Base-by-base conservation (phyloP, 1,140 invertebrate species). In the Calliopsis andreniformis region DNA sequence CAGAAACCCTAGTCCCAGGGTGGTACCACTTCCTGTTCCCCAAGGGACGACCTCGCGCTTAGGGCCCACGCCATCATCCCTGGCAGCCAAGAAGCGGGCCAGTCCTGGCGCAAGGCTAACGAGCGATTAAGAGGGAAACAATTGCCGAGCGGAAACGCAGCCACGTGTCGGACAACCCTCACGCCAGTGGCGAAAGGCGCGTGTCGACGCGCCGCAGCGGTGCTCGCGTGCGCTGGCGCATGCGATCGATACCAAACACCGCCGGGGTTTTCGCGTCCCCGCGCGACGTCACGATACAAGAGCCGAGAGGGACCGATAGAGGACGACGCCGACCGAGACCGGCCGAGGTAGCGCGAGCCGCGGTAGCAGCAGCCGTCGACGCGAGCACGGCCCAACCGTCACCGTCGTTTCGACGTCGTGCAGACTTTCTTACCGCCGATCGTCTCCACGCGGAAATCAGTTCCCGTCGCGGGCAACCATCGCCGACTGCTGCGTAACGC, bases 211-310 rank as follows among this genome's bases (percentile, higher is more conserved):
- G 49, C 56, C 55, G 64, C 59, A 64, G 42, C 75, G 67, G 39
- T 77, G 81, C 61, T 88, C 88, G 89, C 88, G 89, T 91, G 89
- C 89, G 89, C 89, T 81, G 70, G 76, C 84, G 85, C 83, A 80
- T 53, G 81, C 62, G 85, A 91, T 91, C 90, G 89, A 91, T 91
- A 91, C 77, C 80, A 69, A 73, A 83, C 55, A 83, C 83, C 76
- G 87, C 87, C 84, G 82, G 88, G 83, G 82, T 87, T 84, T 82
- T 80, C 81, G 53, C 76, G 73, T 83, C 55, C 77, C 61, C 73
- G 55, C 64, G 82, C 87, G 88, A 89, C 88, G 89, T 90, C 87
- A 87, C 84, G 70, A 78, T 71, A 77, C 68, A 63, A 69, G 72
- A 53, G 55, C 82, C 88, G 88, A 89, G 75, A 16, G 16, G 49